Base-by-base conservation (phyloP, 2,888 invertebrate species). In the Orchestes rusci region DNA sequence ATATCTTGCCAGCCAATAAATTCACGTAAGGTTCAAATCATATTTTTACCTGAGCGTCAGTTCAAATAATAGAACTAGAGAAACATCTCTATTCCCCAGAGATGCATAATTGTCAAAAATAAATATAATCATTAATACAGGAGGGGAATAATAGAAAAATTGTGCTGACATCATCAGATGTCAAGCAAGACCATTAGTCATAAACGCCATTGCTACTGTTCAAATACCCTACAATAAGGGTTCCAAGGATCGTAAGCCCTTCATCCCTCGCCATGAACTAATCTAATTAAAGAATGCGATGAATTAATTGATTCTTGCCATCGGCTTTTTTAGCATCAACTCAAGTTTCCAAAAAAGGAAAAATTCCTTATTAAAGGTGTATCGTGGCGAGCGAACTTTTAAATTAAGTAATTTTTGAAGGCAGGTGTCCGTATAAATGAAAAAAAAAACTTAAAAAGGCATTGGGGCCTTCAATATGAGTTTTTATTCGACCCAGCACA, bases 101-200 rank as follows among this genome's bases (percentile, higher is more conserved):
- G 48, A 41, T 36, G 34, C 39, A 48, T 44, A 37, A 39, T 45
- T 19, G 48, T 48, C 45, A 48, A 41, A 45, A 45, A 42, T 48
- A 48, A 49, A 49, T 49, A 45, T 19, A 45, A 50, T 46, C 50
- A 50, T 52, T 53, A 50, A 50, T 53, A 51, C 43, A 29, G 45
- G 45, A 47, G 49, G 46, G 45, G 53, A 50, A 54, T 51, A 53
- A 58, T 56, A 55, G 56, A 53, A 56, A 60, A 59, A 56, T 62
- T 65, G 59, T 67, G 67, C 67, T 65, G 64, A 66, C 57, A 59
- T 68, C 68, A 67, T 65, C 59, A 59, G 61, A 63, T 62, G 63
- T 65, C 64, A 63, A 62, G 56, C 50, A 59, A 52, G 55, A 67
- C 63, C 68, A 68, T 67, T 67, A 67, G 63, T 67, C 67, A 67